Conservation (phyloP, 2,113 vertebrate genomes). For the Terrapene triunguis region DNA sequence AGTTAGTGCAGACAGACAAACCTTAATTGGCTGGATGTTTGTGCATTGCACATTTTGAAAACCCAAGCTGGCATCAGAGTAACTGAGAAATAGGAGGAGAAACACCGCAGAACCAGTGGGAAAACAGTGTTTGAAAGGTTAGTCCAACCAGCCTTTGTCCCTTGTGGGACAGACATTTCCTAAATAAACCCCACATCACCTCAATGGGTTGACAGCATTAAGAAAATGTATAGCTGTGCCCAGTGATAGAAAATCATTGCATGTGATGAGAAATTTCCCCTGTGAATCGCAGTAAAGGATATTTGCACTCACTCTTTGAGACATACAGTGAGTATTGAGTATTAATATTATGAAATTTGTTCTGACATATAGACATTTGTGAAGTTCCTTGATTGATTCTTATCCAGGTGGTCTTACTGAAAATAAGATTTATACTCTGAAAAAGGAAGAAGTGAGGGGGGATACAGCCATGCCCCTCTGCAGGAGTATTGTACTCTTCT, state of each 20-base stretch:
- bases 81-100: neutral
- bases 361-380: constrained; percentile 43
- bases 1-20: neutral
- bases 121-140: neutral
- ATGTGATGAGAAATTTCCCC: constrained; percentile 17
- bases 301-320: constrained; percentile 14
- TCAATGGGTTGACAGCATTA: neutral
- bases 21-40: neutral
- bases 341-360: constrained; percentile 53
- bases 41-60: neutral
- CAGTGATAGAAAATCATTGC: constrained; percentile 34
- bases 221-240: constrained; percentile 18
- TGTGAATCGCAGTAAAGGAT: constrained; percentile 1
- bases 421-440: constrained; percentile 5
- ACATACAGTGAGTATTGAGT: neutral
- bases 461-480: neutral
- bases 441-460: neutral
- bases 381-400: constrained; percentile 42
- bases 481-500: neutral
- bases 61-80: neutral
- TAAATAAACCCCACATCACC: neutral
- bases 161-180: neutral
- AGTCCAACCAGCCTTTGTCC: neutral
- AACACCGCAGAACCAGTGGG: rapidly evolving
- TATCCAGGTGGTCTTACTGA: constrained; percentile 10